Conservation (phyloP, 2,797 vertebrate genomes). For the Epinephelus coioides region DNA sequence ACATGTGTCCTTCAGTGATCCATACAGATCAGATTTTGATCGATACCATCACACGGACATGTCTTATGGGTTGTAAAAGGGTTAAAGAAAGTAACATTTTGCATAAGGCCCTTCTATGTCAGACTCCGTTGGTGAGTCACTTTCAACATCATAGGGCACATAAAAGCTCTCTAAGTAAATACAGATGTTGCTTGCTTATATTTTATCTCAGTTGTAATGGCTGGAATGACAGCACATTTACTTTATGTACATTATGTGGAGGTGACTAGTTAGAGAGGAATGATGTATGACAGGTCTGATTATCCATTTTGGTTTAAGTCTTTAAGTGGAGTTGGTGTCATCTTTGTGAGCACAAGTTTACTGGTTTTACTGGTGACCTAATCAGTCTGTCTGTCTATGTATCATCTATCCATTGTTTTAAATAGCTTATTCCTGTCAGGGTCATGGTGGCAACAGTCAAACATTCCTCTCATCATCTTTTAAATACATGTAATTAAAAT, state of each 20-base stretch:
- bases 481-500: background rate
- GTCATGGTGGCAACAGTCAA: background rate
- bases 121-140: constrained; percentile 32
- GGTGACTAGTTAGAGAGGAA: constrained; percentile 2
- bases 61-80: background rate
- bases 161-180: constrained; percentile 63
- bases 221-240: constrained; percentile 28
- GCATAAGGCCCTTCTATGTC: constrained; percentile 17
- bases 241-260: constrained; percentile 15
- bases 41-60: background rate
- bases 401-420: background rate
- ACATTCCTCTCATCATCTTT: background rate
- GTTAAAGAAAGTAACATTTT: background rate
- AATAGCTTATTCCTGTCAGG: background rate
- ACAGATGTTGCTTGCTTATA: constrained; percentile 64
- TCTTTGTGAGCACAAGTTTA: background rate
- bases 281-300: constrained; percentile 1
- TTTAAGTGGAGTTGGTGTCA: background rate
- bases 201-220: constrained; percentile 32
- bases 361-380: background rate
- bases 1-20: background rate
- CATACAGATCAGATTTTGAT: constrained; percentile 8
- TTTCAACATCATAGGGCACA: constrained; percentile 17
- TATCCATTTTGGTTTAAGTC: constrained; percentile 8
- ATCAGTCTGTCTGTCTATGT: background rate